Conservation (phyloP, 2,113 vertebrate species). For the Epinephelus cyanopodus region DNA sequence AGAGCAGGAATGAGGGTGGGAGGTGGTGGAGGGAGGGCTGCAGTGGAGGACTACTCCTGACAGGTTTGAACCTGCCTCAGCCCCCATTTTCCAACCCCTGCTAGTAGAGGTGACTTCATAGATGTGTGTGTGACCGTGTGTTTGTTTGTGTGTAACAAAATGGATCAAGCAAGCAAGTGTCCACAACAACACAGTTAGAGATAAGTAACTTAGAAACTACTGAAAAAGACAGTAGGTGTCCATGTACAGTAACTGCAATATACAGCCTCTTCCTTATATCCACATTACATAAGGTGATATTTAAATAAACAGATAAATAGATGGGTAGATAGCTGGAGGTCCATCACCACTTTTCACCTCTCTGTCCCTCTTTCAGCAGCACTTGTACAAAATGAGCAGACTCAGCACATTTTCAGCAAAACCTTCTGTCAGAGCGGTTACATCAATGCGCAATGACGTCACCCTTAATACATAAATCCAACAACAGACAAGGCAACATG, state of each 20-base stretch:
- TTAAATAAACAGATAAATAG: background rate
- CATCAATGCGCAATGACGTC: slow-evolving; percentile 91
- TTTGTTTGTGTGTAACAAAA: slow-evolving; percentile 19
- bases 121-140: slow-evolving; percentile 30
- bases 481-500: slow-evolving; percentile 54
- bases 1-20: slow-evolving; percentile 65
- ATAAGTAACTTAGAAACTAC: slow-evolving; percentile 1
- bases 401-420: slow-evolving; percentile 85
- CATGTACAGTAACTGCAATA: background rate
- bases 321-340: background rate
- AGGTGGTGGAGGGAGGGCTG: slow-evolving; percentile 54
- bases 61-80: slow-evolving; percentile 82
- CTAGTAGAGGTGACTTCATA: slow-evolving; percentile 78
- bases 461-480: slow-evolving; percentile 79
- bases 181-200: background rate
- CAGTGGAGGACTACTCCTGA: slow-evolving; percentile 56
- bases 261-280: background rate
- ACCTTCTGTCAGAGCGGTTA: slow-evolving; percentile 78
- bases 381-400: slow-evolving; percentile 67
- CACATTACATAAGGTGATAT: background rate
- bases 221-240: background rate
- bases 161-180: slow-evolving; percentile 23
- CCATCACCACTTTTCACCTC: background rate
- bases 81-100: slow-evolving; percentile 76
- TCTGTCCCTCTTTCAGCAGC: slow-evolving; percentile 43